Percentiles rank a stretch among this genome's conserved stretches.
Conservation (phyloP, 2,797 vertebrate species). For the Sphenopsis melanotis region DNA sequence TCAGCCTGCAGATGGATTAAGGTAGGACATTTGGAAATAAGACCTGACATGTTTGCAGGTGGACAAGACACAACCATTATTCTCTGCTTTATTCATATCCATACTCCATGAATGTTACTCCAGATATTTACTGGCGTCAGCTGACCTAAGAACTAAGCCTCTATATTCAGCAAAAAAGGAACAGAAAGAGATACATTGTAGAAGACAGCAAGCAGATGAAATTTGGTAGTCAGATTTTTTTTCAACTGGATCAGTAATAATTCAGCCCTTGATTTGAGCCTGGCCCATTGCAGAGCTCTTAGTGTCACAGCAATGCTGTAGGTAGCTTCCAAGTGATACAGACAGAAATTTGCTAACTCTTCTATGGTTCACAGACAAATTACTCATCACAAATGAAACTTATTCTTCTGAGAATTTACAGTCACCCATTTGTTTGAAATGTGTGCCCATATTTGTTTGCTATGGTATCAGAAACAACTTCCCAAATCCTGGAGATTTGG, state of each 20-base stretch:
- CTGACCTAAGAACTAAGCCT: background rate
- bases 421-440: background rate
- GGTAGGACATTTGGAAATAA: background rate
- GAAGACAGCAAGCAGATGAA: background rate
- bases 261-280: background rate
- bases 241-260: background rate
- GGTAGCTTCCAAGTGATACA: background rate
- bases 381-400: background rate
- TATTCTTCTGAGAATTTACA: background rate
- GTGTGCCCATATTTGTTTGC: background rate
- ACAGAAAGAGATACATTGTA: background rate
- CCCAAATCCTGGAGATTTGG: background rate
- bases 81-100: background rate
- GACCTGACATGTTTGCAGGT: background rate
- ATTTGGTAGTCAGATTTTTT: background rate
- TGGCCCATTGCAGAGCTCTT: background rate
- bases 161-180: background rate
- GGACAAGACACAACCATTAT: background rate
- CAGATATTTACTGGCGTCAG: background rate
- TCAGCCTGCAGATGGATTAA: background rate
- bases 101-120: background rate
- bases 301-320: background rate
- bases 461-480: background rate
- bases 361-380: background rate
- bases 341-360: background rate